A percentile compares a stretch with the other conserved stretches of the same genome.
phyloP scores from a whole-genome alignment of 2,797 vertebrate species.

The Poeciliopsis infans region DNA sequence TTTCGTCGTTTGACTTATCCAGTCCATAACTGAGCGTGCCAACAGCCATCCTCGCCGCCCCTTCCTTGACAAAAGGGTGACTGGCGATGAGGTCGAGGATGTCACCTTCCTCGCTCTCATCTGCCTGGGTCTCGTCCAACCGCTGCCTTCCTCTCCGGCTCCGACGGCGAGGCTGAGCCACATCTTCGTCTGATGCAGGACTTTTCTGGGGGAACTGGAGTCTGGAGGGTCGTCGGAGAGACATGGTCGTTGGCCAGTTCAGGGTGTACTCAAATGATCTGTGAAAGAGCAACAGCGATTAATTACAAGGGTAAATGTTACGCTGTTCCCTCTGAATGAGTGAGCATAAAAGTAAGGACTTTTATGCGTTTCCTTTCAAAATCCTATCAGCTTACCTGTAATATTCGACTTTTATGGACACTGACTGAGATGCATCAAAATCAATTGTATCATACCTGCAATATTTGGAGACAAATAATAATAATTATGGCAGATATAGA shows the following conservation, averaged over 20 bases:
- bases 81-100: conserved; percentile 37
- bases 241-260: conserved; percentile 48
- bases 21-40: conserved; percentile 26
- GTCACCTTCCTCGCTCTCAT: neutral
- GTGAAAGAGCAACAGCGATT: conserved; percentile 13
- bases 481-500: neutral
- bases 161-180: neutral
- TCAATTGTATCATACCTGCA: conserved; percentile 13
- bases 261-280: conserved; percentile 57
- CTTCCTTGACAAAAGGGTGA: neutral
- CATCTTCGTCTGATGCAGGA: conserved; percentile 7
- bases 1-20: conserved; percentile 26
- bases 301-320: neutral
- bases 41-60: neutral
- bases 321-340: neutral
- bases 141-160: neutral
- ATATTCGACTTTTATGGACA: conserved; percentile 36
- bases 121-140: neutral
- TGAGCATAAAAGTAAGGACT: neutral
- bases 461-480: conserved; percentile 12
- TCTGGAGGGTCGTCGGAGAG: conserved; percentile 25
- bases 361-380: neutral
- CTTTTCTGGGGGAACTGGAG: conserved; percentile 13
- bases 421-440: conserved; percentile 6
- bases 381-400: conserved; percentile 32